A percentile compares a stretch with the other conserved stretches of the same genome.
Conservation (phyloP, 1,140 invertebrate species). For the Riptortus pedestris region DNA sequence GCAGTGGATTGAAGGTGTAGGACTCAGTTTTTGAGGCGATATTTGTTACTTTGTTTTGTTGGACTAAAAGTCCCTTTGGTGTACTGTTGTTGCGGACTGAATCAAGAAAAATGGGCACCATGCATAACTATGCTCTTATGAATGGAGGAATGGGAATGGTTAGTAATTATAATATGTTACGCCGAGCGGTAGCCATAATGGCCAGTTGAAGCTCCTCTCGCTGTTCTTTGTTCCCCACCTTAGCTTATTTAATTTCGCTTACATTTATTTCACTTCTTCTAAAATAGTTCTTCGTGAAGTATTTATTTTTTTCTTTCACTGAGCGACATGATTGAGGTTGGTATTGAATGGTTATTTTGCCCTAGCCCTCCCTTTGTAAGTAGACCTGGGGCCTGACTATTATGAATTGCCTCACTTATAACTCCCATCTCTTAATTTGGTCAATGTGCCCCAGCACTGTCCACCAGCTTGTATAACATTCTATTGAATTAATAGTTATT, state of each 20-base stretch:
- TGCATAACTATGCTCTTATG: conserved; percentile 28
- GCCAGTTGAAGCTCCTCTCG: not conserved
- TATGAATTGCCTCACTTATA: no score
- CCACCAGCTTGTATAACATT: no score
- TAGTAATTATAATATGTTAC: conserved; percentile 7
- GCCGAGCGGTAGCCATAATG: not conserved
- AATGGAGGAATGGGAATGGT: conserved; percentile 29
- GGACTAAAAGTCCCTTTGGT: no score
- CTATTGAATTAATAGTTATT: no score
- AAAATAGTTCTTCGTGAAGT: not conserved
- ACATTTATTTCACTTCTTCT: not conserved
- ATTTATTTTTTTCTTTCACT: not conserved
- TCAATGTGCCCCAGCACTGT: no score
- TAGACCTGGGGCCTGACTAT: no score
- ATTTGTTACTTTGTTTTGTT: no score
- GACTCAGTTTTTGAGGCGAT: no score
- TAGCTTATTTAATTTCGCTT: not conserved
- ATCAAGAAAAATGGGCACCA: conserved; percentile 26
- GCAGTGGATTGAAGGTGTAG: no score
- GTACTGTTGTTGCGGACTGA: no score
- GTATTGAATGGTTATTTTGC: not conserved
- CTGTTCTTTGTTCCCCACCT: not conserved
- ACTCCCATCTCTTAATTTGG: no score
- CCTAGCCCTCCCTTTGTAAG: not conserved
- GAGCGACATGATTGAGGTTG: not conserved